A percentile compares a stretch with the other conserved stretches of the same genome.
phyloP scores from a whole-genome alignment of 2,797 vertebrate genomes.

The Rousettus madagascariensis region DNA sequence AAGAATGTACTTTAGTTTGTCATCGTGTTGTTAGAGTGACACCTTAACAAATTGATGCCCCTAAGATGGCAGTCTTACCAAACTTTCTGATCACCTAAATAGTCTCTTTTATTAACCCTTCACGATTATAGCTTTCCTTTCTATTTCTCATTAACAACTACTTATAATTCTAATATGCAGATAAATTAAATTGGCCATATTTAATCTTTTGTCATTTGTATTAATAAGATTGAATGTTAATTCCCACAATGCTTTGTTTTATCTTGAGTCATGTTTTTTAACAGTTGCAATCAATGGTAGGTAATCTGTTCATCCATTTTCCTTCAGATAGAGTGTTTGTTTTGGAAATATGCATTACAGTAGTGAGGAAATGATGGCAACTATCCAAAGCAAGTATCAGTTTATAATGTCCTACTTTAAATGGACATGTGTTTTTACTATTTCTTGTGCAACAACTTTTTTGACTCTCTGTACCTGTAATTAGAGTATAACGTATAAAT shows the following conservation, averaged over 20 bases:
- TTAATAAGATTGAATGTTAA: conserved; percentile 26
- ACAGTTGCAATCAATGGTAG: background rate
- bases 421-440: background rate
- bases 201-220: conserved; percentile 4
- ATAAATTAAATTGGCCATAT: background rate
- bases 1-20: background rate
- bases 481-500: background rate
- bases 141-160: background rate
- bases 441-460: background rate
- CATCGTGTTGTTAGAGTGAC: background rate
- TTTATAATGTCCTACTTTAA: background rate
- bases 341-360: background rate
- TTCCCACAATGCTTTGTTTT: background rate
- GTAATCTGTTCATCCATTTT: background rate
- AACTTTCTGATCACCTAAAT: background rate
- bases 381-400: background rate
- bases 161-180: conserved; percentile 26
- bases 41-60: background rate
- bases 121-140: background rate
- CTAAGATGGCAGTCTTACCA: background rate
- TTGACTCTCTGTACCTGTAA: background rate
- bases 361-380: background rate
- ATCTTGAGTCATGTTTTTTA: background rate
- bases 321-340: background rate
- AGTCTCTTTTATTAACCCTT: background rate